These are phyloP conservation scores for Cyrtodaria siliqua DNA, from an alignment of 2,888 invertebrate genomes.

Conservation along the genomic window DNA sequence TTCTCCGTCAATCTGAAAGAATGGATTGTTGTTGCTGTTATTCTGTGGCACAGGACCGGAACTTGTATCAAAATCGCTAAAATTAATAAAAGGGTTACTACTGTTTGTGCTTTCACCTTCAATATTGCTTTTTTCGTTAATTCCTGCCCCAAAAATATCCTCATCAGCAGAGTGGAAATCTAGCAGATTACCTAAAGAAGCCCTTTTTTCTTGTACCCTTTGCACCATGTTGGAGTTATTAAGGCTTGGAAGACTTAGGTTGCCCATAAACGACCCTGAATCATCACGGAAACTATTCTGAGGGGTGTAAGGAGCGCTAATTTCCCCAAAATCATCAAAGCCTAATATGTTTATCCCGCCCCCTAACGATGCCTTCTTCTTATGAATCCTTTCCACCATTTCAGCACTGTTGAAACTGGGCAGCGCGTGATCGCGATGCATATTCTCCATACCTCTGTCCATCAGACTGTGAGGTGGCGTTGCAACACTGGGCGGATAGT, in stretches of 20 bases:
- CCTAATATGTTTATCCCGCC: neutral
- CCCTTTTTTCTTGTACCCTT: constrained; percentile 82
- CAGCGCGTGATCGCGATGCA: constrained; percentile 66
- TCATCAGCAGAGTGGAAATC: constrained; percentile 8
- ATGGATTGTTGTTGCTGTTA: neutral
- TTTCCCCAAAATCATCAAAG: constrained; percentile 9
- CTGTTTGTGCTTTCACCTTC: no score
- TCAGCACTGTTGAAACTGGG: constrained; percentile 86
- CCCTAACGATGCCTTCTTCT: constrained; percentile 83
- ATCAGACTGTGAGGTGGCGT: constrained; percentile 85
- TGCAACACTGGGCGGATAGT: constrained; percentile 50
- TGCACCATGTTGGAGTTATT: constrained; percentile 85
- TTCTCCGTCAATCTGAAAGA: constrained; percentile 12
- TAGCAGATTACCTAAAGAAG: constrained; percentile 30
- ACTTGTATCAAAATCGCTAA: neutral
- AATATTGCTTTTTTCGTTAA: no score
- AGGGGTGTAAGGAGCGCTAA: constrained; percentile 73
- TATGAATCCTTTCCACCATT: constrained; percentile 86
- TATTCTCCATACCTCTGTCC: constrained; percentile 45
- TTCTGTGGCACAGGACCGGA: neutral
- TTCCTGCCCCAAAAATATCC: constrained; percentile 4
- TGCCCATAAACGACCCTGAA: constrained; percentile 25
- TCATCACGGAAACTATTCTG: constrained; percentile 73
- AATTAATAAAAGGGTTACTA: no score
- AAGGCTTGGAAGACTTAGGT: constrained; percentile 83